Evolutionary conservation across 2,888 invertebrate species (phyloP), one percentile per base, ranked within the genome.

Genomic region (Xestia xanthographa): DNA sequence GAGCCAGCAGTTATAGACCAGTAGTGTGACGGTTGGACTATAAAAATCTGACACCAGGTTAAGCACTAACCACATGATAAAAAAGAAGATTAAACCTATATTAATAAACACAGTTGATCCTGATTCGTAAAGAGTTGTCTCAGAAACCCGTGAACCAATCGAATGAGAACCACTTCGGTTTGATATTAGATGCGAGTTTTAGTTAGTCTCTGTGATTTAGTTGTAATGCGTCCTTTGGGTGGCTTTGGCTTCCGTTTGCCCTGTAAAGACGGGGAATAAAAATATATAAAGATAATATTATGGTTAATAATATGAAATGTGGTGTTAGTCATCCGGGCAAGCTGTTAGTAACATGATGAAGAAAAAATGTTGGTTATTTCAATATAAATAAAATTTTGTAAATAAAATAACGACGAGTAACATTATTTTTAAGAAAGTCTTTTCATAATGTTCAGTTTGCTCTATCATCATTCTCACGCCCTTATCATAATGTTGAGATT

Each of bases 211-310:
- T 93, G 90, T 78, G 90, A 89, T 87, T 92, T 91, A 83, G 88
- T 86, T 83, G 86, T 88, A 45, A 45, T 45, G 58, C 84, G 89
- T 72, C 89, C 91, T 48, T 79, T 84, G 26, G 80, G 14, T 74
- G 90, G 69, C 80, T 85, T 93, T 90, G 89, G 68, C 82, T 85
- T 93, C 91, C 90, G 86, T 92, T 92, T 94, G 56, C 90, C 92
- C 95, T 95, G 95, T 38, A 95, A 94, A 92, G 80, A 87, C 80
- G 82, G 41, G 70, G 74, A 88, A 84, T 79, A 75, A 45, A 26
- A 50, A 82, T 83, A 83, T 78, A 74, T 67, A 71, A 66, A 79
- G 22, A 75, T 72, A 41, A n/a, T 34, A 2, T 41, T 63, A 70
- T 38, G 62, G n/a, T 82, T 72, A 67, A 34, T 72, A 9, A 70